Conservation (phyloP, 2,888 invertebrate genomes). For the Cephus rjabovi region DNA sequence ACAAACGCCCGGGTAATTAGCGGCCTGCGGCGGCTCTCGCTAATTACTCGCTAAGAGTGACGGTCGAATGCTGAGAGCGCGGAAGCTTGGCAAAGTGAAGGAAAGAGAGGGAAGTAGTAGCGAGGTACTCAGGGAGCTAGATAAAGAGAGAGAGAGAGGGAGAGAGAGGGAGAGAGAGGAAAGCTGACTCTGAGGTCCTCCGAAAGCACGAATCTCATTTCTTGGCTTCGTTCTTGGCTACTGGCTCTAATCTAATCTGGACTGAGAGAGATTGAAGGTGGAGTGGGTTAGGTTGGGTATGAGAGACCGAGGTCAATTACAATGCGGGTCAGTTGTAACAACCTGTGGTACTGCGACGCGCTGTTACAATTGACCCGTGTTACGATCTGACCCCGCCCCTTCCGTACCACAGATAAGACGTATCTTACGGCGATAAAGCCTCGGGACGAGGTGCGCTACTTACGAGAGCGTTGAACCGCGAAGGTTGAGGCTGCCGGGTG, state of each 20-base stretch:
- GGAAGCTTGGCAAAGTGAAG: not conserved
- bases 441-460: not conserved
- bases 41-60: slow-evolving; percentile 34
- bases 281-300: not conserved
- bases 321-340: not conserved
- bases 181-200: not conserved
- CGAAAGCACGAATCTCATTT: not conserved
- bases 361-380: not conserved
- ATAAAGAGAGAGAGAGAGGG: not conserved
- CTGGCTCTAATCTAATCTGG: not conserved
- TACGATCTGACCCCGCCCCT: not conserved
- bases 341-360: not conserved
- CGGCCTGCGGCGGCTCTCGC: slow-evolving; percentile 26
- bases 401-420: not conserved
- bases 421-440: no score
- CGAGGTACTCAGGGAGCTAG: not conserved
- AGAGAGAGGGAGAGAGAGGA: not conserved
- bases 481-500: not conserved
- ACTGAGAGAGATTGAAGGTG: not conserved
- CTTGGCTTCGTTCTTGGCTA: not conserved
- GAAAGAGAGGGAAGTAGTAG: not conserved
- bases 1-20: slow-evolving; percentile 33
- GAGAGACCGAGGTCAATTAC: not conserved
- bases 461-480: not conserved
- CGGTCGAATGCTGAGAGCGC: slow-evolving; percentile 1